phyloP scores from a whole-genome alignment of 1,140 invertebrate genomes.

The Trichomalopsis sarcophagae region DNA sequence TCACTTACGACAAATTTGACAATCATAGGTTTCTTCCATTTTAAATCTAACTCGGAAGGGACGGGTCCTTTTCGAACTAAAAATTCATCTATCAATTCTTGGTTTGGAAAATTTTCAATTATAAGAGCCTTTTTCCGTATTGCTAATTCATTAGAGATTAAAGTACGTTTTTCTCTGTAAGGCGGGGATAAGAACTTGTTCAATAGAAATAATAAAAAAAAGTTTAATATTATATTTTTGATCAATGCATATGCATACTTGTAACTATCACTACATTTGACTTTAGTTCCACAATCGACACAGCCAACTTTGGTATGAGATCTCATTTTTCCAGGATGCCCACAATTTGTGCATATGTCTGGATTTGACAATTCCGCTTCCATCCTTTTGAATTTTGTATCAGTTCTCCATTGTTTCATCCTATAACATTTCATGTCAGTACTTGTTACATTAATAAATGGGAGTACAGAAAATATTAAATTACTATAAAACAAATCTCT shows the following conservation, averaged over 20 bases:
- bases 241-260: conserved; percentile 74
- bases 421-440: conserved; percentile 61
- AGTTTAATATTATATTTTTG: background rate
- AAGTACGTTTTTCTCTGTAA: conserved; percentile 76
- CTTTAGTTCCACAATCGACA: conserved; percentile 76
- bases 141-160: conserved; percentile 81
- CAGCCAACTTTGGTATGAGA: conserved; percentile 80
- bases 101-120: conserved; percentile 81
- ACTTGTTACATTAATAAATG: conserved; percentile 8
- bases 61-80: conserved; percentile 75
- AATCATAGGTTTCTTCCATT: conserved; percentile 81
- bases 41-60: conserved; percentile 73
- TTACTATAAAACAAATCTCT: conserved; percentile 26
- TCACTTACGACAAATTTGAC: conserved; percentile 79
- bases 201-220: background rate
- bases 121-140: conserved; percentile 82
- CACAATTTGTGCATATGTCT: conserved; percentile 81
- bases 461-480: background rate
- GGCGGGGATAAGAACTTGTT: conserved; percentile 45
- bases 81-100: conserved; percentile 86
- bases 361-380: conserved; percentile 76
- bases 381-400: conserved; percentile 74
- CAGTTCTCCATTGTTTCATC: conserved; percentile 78
- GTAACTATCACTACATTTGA: conserved; percentile 78
- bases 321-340: conserved; percentile 79